phyloP scores from a whole-genome alignment of 2,888 invertebrate genomes.

The Drosophila mercatorum region DNA sequence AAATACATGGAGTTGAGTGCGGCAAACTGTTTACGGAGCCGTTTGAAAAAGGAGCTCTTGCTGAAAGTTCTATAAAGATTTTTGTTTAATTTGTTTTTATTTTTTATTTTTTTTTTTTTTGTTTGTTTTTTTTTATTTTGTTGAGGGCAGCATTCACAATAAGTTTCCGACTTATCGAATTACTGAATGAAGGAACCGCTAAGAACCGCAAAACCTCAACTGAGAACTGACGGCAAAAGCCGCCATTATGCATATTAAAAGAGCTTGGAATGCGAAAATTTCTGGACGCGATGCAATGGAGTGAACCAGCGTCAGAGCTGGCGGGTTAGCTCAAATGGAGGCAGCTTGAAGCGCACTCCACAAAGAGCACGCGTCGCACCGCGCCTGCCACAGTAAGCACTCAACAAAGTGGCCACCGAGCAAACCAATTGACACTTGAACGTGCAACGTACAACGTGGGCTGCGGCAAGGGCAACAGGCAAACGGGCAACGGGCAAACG shows the following conservation, averaged over 20 bases:
- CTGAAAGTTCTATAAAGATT: neutral
- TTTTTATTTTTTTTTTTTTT: no score
- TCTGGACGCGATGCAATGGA: constrained; percentile 33
- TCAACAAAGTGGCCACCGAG: constrained; percentile 72
- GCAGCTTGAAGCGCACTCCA: constrained; percentile 44
- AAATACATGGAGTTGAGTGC: neutral
- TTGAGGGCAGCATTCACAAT: constrained; percentile 39
- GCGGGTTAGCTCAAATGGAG: constrained; percentile 26
- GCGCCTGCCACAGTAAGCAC: constrained; percentile 54
- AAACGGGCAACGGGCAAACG: neutral
- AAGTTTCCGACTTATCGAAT: constrained; percentile 51
- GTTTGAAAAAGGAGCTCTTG: constrained; percentile 4
- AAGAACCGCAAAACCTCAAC: constrained; percentile 33
- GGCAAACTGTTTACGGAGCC: constrained; percentile 21
- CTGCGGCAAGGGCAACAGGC: constrained; percentile 19
- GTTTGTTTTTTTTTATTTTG: no score
- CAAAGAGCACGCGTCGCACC: constrained; percentile 23
- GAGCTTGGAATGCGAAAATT: constrained; percentile 21
- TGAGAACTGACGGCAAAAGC: constrained; percentile 21
- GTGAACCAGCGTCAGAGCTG: constrained; percentile 17
- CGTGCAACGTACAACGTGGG: constrained; percentile 34
- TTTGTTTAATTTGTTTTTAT: no score
- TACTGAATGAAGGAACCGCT: constrained; percentile 28
- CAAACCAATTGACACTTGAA: constrained; percentile 77
- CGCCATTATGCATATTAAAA: constrained; percentile 53